Base-by-base conservation (phyloP, 2,113 vertebrate genomes). In the Myiagra hebetior region DNA sequence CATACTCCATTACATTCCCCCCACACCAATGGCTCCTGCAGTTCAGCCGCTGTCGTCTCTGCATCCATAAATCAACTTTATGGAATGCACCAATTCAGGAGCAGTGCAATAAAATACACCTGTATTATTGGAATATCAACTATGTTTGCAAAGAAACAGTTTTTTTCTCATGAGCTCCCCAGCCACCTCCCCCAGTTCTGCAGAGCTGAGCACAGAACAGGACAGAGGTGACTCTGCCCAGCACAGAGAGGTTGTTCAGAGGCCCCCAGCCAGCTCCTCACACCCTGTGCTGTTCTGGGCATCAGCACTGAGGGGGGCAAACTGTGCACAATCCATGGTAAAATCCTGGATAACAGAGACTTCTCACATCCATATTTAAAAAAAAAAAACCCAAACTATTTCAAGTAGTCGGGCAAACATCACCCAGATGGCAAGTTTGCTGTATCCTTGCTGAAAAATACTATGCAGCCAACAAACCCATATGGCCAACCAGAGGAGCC, bases 371-470 rank as follows among this genome's bases (percentile, higher is more conserved):
- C 17, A 2, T 39, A 42, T 89, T 72, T 11, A 0, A 13, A 57
- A 84, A 55, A 55, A 6, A 59, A 55, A 6, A 75, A 27, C 0
- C 2, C 16, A 15, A 85, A 33, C 68, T 74, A 69, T 80, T 83
- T 94, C 89, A 87, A 95, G 92, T 59, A 91, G 67, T 59, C 13
- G 0, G 81, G 67, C 65, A 89, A 95, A 73, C 91, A 85, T 44
- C 89, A 87, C 87, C 95, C 91, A 95, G 94, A 95, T 86, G 96
- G 93, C 74, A 89, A 92, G 46, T 85, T 85, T 77, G 87, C 95
- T 62, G 81, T 57, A 89, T 82, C 74, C 81, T 89, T 47, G 84
- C 81, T 96, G 95, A 89, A 78, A 93, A 89, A 92, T 69, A 60
- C 91, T 47, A n/a, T 15, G 56, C 84, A 90, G 93, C 91, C 95